Evolutionary conservation across 2,888 invertebrate species (phyloP).

Genomic region (Tinea pellionella): DNA sequence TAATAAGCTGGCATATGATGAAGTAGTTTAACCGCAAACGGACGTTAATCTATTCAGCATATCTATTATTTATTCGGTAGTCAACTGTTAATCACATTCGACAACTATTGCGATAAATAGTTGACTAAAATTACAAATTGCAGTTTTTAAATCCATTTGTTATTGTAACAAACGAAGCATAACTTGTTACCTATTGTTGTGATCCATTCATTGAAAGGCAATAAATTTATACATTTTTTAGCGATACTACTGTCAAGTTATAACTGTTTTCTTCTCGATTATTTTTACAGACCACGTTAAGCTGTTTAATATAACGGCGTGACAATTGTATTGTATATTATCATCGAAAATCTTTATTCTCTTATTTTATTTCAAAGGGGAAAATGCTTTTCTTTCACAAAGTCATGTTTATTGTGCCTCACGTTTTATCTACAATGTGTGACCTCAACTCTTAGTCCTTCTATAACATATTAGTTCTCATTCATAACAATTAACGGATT

Average conservation of each 20-base stretch:
- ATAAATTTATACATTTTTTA: constrained; percentile 14
- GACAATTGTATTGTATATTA: too few species aligned
- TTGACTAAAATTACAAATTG: constrained; percentile 45
- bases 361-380: too few species aligned
- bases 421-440: background rate
- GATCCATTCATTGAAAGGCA: constrained; percentile 14
- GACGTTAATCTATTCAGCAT: constrained; percentile 39
- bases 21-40: background rate
- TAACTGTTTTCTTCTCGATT: background rate
- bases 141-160: constrained; percentile 48
- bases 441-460: background rate
- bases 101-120: constrained; percentile 45
- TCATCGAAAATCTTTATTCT: too few species aligned
- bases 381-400: background rate
- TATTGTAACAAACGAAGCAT: constrained; percentile 34
- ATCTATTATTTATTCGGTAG: constrained; percentile 25
- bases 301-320: background rate
- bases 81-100: constrained; percentile 44
- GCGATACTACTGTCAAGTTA: background rate
- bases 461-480: too few species aligned
- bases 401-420: background rate
- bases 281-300: background rate
- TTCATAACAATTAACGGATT: too few species aligned
- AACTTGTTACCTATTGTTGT: constrained; percentile 26
- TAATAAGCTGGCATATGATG: background rate